Evolutionary conservation across 2,113 vertebrate species (phyloP), one percentile per base, ranked within the genome.

Genomic region (Limnothrissa miodon): DNA sequence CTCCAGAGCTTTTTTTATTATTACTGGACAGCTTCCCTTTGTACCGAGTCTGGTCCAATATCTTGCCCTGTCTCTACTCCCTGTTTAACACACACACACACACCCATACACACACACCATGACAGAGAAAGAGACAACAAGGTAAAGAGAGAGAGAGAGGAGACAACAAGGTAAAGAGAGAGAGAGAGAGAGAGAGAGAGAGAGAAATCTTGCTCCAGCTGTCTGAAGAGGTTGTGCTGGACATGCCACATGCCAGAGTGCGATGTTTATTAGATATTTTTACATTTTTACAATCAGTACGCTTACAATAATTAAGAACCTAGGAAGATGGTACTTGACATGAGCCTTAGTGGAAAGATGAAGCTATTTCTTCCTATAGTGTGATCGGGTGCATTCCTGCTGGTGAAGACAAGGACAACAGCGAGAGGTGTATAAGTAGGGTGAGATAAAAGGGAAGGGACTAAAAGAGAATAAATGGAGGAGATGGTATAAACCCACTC

Each of bases 1-100:
- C 59, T 62, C 59, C 59, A 59, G 56, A n/a, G 23, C 9, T 59
- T 62, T 62, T 62, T 62, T 62, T 29, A 29, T 62, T 62, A 62
- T 62, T 62, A 62, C 59, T 62, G n/a, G 66, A 74, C 66, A 74
- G 59, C 33, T 74, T 74, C 66, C 11, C 13, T 74, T 74, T 74
- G 66, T 74, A 74, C 66, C 17, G 66, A 74, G 29, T 74, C 29
- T 62, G 66, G 66, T 74, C 25, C 66, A 36, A 74, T 29, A 62
- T 62, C 25, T 62, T 62, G 59, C 59, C 59, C 25, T 29, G n/a
- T 62, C 1, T 21, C 53, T 29, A 7, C 59, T 62, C 59, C 59
- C 59, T 62, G 59, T 11, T 29, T 29, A 9, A 62, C 19, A 59
- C 23, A 59, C 23, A 59, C 56, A 59, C 25, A 74, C 66, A 36